These are phyloP conservation scores for Brachionus manjavacas DNA, from an alignment of 1,140 invertebrate genomes.

Conservation along the genomic window DNA sequence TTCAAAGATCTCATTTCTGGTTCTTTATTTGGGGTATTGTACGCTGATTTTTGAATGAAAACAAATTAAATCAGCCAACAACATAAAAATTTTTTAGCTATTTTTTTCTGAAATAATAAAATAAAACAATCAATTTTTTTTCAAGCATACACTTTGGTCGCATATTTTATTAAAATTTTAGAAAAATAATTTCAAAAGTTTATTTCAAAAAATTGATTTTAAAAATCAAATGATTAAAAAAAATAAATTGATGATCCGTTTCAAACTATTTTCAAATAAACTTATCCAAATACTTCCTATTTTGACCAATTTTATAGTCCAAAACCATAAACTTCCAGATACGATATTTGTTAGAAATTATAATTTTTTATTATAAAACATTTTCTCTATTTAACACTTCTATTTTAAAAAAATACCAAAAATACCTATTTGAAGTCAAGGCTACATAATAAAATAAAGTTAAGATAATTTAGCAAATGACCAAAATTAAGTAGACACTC, in stretches of 20 bases:
- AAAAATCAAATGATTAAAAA: neutral
- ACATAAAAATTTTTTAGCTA: neutral
- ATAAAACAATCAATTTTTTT: neutral
- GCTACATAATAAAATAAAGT: neutral
- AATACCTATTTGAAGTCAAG: neutral
- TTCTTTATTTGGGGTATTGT: neutral
- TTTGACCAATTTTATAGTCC: too few relatives aligned
- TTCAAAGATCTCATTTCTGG: neutral
- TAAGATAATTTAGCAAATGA: neutral
- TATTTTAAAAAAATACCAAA: neutral
- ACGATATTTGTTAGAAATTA: neutral
- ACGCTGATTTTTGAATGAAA: neutral
- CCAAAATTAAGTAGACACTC: neutral
- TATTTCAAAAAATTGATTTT: neutral
- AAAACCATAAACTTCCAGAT: neutral
- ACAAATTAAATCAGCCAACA: neutral
- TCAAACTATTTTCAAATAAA: neutral
- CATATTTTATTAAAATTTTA: conserved; percentile 9
- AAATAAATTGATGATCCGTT: neutral
- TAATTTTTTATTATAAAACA: neutral
- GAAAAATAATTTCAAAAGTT: neutral
- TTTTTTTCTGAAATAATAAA: neutral
- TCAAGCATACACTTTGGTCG: neutral
- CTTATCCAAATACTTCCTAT: neutral
- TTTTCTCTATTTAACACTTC: neutral